These are phyloP conservation scores for Peromyscus californicus DNA, from an alignment of 2,113 vertebrate species.

Conservation along the genomic window DNA sequence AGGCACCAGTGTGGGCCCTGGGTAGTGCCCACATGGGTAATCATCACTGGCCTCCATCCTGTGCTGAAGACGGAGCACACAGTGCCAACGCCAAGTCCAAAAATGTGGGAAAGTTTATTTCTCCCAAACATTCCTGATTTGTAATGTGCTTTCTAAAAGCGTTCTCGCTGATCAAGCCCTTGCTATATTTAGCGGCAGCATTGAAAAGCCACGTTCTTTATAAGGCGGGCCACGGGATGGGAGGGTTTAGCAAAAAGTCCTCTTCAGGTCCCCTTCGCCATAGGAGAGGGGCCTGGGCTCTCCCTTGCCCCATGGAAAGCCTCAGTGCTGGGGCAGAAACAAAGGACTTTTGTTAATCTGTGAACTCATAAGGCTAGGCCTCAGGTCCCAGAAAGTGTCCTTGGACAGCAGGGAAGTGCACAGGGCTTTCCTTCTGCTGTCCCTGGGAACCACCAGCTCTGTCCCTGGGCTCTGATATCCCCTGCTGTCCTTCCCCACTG, in stretches of 20 bases:
- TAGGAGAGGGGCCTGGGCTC: background rate
- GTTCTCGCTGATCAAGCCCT: constrained; percentile 87
- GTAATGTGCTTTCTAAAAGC: constrained; percentile 91
- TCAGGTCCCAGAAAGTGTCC: background rate
- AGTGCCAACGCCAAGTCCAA: constrained; percentile 90
- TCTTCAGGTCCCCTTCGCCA: constrained; percentile 10
- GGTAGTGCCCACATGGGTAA: background rate
- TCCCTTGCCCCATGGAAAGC: background rate
- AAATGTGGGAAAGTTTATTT: constrained; percentile 97
- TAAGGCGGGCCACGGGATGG: constrained; percentile 80
- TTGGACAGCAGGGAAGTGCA: background rate
- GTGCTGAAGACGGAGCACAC: constrained; percentile 89
- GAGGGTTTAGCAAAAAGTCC: constrained; percentile 67
- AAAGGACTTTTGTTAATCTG: background rate
- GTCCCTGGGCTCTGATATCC: background rate
- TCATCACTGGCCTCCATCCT: background rate
- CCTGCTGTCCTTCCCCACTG: background rate
- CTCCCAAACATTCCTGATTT: constrained; percentile 96
- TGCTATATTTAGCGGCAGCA: constrained; percentile 93
- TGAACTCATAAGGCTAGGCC: background rate
- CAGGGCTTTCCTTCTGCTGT: background rate
- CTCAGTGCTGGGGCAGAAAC: background rate
- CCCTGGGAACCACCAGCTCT: background rate
- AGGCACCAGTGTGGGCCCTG: background rate
- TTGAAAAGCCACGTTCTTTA: constrained; percentile 89